phyloP scores from a whole-genome alignment of 2,888 invertebrate genomes.

The Microplitis deprimator region DNA sequence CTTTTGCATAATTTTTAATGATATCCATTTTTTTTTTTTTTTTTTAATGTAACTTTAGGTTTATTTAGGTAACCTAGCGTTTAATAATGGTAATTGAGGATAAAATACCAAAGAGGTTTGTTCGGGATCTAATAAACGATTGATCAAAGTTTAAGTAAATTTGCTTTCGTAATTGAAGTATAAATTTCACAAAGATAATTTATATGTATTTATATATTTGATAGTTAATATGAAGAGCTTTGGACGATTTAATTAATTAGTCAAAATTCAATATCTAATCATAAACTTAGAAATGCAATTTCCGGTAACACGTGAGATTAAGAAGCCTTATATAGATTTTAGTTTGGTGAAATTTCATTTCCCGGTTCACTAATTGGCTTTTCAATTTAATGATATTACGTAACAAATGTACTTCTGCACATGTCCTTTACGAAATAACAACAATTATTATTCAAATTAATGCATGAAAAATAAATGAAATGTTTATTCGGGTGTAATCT shows the following conservation, averaged over 20 bases:
- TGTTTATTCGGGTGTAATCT: constrained; percentile 17
- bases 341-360: constrained; percentile 35
- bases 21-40: neutral
- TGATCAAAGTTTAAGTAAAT: neutral
- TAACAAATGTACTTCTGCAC: too few species aligned
- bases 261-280: neutral
- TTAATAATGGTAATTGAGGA: neutral
- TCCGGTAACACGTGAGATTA: constrained; percentile 8
- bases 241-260: neutral
- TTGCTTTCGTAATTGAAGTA: neutral
- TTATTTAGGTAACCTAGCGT: neutral
- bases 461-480: constrained; percentile 2
- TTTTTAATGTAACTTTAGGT: neutral
- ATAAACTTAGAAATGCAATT: neutral
- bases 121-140: neutral
- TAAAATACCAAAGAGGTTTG: neutral
- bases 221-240: neutral
- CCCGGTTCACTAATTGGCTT: constrained; percentile 47
- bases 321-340: constrained; percentile 25
- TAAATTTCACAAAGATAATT: neutral
- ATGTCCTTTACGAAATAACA: too few species aligned
- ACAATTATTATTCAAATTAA: constrained; percentile 5
- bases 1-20: neutral
- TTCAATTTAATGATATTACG: constrained; percentile 29
- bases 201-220: neutral